Evolutionary conservation across 2,113 vertebrate genomes (phyloP), one percentile per base, ranked within the genome.

Genomic region (Aplodontia rufa): DNA sequence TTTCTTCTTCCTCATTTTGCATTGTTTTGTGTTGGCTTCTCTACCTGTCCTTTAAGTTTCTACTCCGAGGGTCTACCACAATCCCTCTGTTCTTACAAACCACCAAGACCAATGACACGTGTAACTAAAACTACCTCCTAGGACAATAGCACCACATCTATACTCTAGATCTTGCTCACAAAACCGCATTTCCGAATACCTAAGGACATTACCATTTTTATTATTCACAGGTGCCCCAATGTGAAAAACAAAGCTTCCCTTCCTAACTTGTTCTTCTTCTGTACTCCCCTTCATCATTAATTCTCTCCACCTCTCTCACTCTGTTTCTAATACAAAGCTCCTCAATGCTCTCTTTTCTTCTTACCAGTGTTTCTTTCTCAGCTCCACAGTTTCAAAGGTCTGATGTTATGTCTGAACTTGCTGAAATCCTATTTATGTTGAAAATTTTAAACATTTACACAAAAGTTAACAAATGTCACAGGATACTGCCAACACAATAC

Each of bases 401-500:
- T 60, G 24, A 26, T 78, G 26, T 72, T 82, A 74, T 26, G 62
- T 49, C 64, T n/a, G 45, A 84, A 92, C 45, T n/a, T 74, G 28
- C 8, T 42, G 12, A 74, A 62, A 42, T 51, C n/a, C 24, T 92
- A n/a, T 37, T 32, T 64, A 68, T 83, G 42, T 35, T 51, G 22
- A 76, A 28, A 85, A 72, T 58, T 66, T 80, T 14, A 80, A 7
- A 79, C 62, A 84, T 37, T 84, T 58, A 42, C 8, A 89, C 32
- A 89, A 92, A 95, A 92, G 68, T 92, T 82, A 75, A 26, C 64
- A 62, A 19, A n/a, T n/a, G n/a, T n/a, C n/a, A n/a, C 26, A 42
- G 6, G 51, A 45, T 72, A 40, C 35, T 55, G 3, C n/a, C 47
- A 87, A 68, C 20, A 82, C 58, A 26, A 49, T 60, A 24, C 32